These are phyloP conservation scores for Hirundo rustica DNA, from an alignment of 2,797 vertebrate genomes.

Conservation along the genomic window DNA sequence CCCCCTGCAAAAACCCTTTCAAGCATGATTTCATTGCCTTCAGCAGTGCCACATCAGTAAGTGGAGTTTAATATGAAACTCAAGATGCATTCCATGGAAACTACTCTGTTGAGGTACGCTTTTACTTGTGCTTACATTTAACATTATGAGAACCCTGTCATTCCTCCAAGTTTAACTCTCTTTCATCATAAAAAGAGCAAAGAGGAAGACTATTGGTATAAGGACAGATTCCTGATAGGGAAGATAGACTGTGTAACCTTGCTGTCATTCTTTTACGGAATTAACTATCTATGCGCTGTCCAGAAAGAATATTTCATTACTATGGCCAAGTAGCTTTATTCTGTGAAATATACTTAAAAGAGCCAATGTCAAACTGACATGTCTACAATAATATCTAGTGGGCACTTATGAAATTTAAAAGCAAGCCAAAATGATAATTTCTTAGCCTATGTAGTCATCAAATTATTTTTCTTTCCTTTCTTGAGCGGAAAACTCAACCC, in stretches of 20 bases:
- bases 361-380: neutral
- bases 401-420: neutral
- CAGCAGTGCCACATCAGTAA: neutral
- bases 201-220: neutral
- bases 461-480: neutral
- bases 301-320: neutral
- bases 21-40: constrained; percentile 7
- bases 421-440: neutral
- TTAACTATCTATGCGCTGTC: neutral
- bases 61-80: neutral
- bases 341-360: neutral
- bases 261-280: neutral
- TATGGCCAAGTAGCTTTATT: neutral
- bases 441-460: neutral
- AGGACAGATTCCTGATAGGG: neutral
- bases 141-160: neutral
- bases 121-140: constrained; percentile 35
- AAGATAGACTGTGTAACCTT: neutral
- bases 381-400: neutral
- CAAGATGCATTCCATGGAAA: neutral
- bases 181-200: neutral
- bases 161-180: neutral
- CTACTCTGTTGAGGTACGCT: neutral
- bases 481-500: neutral
- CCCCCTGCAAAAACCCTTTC: neutral